phyloP scores from a whole-genome alignment of 1,140 invertebrate genomes.

The Polypedilum vanderplanki region DNA sequence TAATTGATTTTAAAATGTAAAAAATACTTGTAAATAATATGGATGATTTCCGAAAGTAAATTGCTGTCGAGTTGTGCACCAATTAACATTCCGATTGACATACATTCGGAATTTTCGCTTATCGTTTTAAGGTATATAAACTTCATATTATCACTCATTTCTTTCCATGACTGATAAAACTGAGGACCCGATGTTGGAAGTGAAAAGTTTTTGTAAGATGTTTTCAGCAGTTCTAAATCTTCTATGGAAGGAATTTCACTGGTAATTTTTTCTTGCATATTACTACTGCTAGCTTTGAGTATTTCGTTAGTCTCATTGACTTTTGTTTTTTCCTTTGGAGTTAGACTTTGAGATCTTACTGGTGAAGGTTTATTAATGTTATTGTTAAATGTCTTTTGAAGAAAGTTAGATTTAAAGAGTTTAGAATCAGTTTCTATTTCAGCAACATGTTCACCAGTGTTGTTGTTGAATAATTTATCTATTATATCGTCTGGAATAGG shows the following conservation, averaged over 20 bases:
- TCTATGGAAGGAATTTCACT: neutral
- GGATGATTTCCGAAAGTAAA: neutral
- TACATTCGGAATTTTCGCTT: neutral
- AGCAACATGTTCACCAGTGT: neutral
- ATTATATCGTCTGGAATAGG: neutral
- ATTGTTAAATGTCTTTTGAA: neutral
- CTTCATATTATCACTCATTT: neutral
- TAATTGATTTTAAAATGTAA: neutral
- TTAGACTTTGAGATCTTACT: neutral
- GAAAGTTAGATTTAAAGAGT: neutral
- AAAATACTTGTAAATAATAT: neutral
- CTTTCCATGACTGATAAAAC: neutral
- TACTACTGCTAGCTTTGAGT: neutral
- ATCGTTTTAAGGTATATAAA: neutral
- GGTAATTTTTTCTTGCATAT: neutral
- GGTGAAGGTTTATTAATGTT: neutral
- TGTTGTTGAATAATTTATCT: constrained; percentile 10
- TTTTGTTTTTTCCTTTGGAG: neutral
- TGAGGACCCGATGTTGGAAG: neutral
- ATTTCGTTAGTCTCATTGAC: neutral
- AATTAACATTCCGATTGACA: neutral
- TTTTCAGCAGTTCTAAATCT: no score
- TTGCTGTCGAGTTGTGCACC: neutral
- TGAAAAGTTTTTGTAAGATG: neutral
- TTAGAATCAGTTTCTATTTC: neutral